Conservation (phyloP, 1,140 invertebrate species). For the Drosophila miranda region DNA sequence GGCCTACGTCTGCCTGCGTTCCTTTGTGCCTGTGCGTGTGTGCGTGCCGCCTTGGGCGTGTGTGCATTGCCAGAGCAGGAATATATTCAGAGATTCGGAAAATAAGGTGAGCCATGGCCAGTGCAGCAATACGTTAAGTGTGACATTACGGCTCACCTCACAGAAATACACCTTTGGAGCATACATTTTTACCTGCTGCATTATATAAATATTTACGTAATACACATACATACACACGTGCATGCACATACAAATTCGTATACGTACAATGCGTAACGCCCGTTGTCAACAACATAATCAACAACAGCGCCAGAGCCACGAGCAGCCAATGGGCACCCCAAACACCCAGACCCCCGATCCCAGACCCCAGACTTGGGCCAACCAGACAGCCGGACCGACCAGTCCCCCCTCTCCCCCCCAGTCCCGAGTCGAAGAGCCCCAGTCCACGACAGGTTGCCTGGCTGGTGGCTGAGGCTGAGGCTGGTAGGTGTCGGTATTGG, state of each 20-base stretch:
- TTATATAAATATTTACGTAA: constrained; percentile 82
- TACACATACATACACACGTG: constrained; percentile 23
- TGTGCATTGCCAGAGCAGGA: too few species aligned
- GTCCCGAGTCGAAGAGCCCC: too few species aligned
- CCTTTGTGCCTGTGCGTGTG: too few species aligned
- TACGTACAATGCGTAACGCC: constrained; percentile 76
- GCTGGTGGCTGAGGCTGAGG: too few species aligned
- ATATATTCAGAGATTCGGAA: too few species aligned
- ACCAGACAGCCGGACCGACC: constrained; percentile 11
- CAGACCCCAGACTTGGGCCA: constrained; percentile 2
- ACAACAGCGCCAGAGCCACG: constrained; percentile 56
- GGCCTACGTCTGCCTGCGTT: too few species aligned
- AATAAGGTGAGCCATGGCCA: too few species aligned
- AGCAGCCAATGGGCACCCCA: constrained; percentile 28
- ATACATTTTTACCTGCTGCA: constrained; percentile 72
- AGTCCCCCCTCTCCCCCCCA: neutral
- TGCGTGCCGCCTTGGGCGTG: too few species aligned
- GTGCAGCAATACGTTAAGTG: too few species aligned
- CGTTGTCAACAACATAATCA: constrained; percentile 82
- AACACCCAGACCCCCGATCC: neutral
- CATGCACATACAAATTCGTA: constrained; percentile 1
- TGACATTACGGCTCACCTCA: too few species aligned
- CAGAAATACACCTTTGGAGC: neutral
- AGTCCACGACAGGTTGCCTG: neutral
- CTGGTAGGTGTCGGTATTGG: constrained; percentile 2